A percentile compares a stretch with the other conserved stretches of the same genome.
Evolutionary conservation across 2,888 invertebrate genomes (phyloP).

Genomic region (Halictus quadricinctus): DNA sequence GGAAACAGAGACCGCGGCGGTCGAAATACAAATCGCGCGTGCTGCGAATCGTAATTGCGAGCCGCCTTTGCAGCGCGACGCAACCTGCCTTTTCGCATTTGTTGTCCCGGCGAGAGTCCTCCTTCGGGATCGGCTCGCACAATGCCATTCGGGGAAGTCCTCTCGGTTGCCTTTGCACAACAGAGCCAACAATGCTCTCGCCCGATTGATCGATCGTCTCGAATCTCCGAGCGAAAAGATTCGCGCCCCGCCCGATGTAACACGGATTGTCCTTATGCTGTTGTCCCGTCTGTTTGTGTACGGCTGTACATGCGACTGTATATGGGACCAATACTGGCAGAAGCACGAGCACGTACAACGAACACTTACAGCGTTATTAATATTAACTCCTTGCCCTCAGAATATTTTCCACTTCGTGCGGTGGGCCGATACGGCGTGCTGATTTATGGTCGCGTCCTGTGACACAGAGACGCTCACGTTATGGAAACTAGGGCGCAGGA

Average conservation of each 20-base stretch:
- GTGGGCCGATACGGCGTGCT: background rate
- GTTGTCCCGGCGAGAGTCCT: constrained; percentile 12
- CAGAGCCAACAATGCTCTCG: constrained; percentile 20
- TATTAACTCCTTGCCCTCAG: constrained; percentile 1
- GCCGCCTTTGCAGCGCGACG: background rate
- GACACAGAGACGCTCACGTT: background rate
- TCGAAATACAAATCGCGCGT: constrained; percentile 51
- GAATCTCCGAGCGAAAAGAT: constrained; percentile 21
- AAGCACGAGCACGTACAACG: background rate
- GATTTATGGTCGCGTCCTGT: constrained; percentile 14
- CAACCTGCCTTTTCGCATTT: constrained; percentile 6
- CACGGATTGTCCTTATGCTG: background rate
- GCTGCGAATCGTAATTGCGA: constrained; percentile 57
- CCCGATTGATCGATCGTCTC: constrained; percentile 35
- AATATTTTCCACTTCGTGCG: background rate
- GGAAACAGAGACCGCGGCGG: constrained; percentile 55
- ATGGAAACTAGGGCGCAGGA: background rate
- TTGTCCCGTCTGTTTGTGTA: background rate
- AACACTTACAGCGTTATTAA: constrained; percentile 11
- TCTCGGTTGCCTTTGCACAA: background rate
- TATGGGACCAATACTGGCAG: background rate
- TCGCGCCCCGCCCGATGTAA: constrained; percentile 15
- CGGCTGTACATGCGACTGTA: background rate
- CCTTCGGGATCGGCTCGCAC: constrained; percentile 15
- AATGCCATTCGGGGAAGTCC: constrained; percentile 15